Evolutionary conservation across 2,888 invertebrate genomes (phyloP).

Genomic region (Agrypnus murinus): DNA sequence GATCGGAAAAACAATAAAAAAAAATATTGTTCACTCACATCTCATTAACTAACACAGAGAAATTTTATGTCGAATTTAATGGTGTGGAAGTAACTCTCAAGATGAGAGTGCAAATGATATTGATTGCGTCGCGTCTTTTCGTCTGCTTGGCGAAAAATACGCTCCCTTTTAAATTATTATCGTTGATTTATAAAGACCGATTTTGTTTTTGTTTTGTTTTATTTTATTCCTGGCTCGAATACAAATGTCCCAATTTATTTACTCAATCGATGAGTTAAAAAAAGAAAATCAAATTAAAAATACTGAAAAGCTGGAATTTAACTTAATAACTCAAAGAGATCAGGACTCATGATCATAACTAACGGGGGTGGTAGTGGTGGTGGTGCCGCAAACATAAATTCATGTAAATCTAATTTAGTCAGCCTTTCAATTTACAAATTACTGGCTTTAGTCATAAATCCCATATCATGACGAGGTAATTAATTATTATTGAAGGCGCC

Average conservation of each 20-base stretch:
- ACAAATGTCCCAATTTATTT: no score
- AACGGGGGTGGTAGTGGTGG: no score
- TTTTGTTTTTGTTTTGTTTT: background rate
- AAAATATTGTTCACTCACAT: constrained; percentile 17
- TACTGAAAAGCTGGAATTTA: no score
- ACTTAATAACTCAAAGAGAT: no score
- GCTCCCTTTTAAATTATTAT: constrained; percentile 15
- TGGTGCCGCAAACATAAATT: constrained; percentile 47
- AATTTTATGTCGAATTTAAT: constrained; percentile 44
- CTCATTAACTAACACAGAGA: constrained; percentile 39
- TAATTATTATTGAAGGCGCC: constrained; percentile 58
- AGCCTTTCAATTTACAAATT: constrained; percentile 59
- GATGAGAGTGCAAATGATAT: constrained; percentile 44
- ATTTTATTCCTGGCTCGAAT: background rate
- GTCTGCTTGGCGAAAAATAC: constrained; percentile 5
- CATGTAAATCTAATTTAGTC: constrained; percentile 57
- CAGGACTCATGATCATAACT: no score
- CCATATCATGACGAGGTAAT: constrained; percentile 57
- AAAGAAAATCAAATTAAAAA: no score
- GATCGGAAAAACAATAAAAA: constrained; percentile 21
- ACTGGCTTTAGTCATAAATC: constrained; percentile 57
- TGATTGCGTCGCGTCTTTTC: constrained; percentile 33
- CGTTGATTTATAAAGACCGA: background rate
- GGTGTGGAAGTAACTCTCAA: constrained; percentile 40
- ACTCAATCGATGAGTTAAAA: no score